Evolutionary conservation across 2,797 vertebrate genomes (phyloP).

Genomic region (Silurus aristotelis): DNA sequence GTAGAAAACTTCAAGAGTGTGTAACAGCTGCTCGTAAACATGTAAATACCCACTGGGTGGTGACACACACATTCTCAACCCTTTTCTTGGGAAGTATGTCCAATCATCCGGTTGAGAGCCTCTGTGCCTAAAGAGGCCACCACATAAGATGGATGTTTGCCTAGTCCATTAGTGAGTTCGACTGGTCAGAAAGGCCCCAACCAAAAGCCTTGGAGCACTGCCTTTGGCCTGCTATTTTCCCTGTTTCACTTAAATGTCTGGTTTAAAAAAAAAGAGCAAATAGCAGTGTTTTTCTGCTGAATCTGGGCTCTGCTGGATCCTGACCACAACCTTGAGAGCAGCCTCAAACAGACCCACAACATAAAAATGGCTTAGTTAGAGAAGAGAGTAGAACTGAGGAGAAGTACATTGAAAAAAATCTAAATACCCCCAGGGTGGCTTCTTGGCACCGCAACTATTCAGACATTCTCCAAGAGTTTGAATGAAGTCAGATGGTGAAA

Average conservation of each 20-base stretch:
- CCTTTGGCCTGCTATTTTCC: slow-evolving; percentile 33
- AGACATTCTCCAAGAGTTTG: slow-evolving; percentile 55
- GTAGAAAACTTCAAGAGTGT: slow-evolving; percentile 78
- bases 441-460: slow-evolving; percentile 53
- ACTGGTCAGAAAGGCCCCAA: slow-evolving; percentile 59
- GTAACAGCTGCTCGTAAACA: slow-evolving; percentile 84
- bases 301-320: slow-evolving; percentile 72
- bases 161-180: slow-evolving; percentile 66
- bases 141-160: slow-evolving; percentile 61
- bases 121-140: slow-evolving; percentile 60
- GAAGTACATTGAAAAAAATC: slow-evolving; percentile 27
- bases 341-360: slow-evolving; percentile 60
- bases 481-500: slow-evolving; percentile 55
- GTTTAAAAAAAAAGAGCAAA: slow-evolving; percentile 67
- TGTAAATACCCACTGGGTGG: slow-evolving; percentile 75
- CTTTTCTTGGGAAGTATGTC: slow-evolving; percentile 66
- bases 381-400: slow-evolving; percentile 52
- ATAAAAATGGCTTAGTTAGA: slow-evolving; percentile 70
- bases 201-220: slow-evolving; percentile 39
- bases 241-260: slow-evolving; percentile 66
- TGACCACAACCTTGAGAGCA: slow-evolving; percentile 78
- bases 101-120: slow-evolving; percentile 69
- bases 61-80: slow-evolving; percentile 57
- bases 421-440: slow-evolving; percentile 58
- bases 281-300: slow-evolving; percentile 75